Base-by-base conservation (phyloP, 1,140 invertebrate genomes). In the Mamestra configurata region DNA sequence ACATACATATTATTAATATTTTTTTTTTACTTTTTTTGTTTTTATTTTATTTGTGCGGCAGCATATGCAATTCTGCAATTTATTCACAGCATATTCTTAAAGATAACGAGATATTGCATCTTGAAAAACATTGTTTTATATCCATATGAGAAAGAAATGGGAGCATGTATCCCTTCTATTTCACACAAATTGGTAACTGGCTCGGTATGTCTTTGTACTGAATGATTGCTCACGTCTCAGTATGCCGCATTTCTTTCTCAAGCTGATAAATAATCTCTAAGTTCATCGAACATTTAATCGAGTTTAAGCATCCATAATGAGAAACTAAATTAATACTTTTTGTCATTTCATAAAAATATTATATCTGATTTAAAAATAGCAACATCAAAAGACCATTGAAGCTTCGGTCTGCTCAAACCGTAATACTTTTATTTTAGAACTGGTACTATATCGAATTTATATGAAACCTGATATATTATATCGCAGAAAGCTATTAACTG, bases 311-410 rank as follows among this genome's bases (percentile, higher is more conserved):
- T 77, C 75, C 75, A 68, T 68, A 77, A 77, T 53, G 75, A 88
- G 77, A 88, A 91, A 93, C 83, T 90, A 92, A 92, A 88, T 82
- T 94, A 93, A 92, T 93, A 94, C 88, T 92, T 88, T 72, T 89
- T 90, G 92, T 94, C 92, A 93, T 90, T 92, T 93, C 86, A 93
- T 93, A 93, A 95, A 94, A 95, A 92, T 92, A 91, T 90, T 84
- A 66, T 55, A 79, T 89, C 77, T 81, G 83, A 84, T 89, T 86
- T 86, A 89, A 89, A 75, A 86, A 83, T 87, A 89, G 88, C 86
- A 87, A 89, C 86, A 88, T 84, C 80, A 84, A 88, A 78, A 86
- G 82, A 86, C 82, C 81, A 64, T 79, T 73, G 80, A 83, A 83
- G 86, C 87, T 66, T 83, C 79, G 66, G 79, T 82, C 78, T 80